phyloP scores from a whole-genome alignment of 2,797 vertebrate genomes.

The Hoplostethus atlanticus region DNA sequence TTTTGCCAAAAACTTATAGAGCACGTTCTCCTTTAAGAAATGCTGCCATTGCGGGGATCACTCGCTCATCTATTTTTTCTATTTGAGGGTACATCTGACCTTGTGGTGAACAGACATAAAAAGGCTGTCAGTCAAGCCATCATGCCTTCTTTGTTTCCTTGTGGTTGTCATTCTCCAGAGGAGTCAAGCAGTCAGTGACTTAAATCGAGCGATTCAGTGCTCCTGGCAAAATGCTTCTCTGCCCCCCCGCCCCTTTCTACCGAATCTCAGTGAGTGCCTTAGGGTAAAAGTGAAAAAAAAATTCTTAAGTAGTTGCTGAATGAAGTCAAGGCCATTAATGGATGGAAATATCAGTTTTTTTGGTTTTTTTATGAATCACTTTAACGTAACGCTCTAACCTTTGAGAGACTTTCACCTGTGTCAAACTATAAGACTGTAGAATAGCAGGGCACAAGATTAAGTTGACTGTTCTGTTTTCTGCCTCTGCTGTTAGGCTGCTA shows the following conservation, averaged over 20 bases:
- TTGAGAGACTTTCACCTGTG: conserved; percentile 37
- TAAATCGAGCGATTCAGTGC: conserved; percentile 66
- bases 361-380: conserved; percentile 29
- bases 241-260: conserved; percentile 53
- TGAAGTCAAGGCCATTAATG: conserved; percentile 55
- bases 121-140: conserved; percentile 78
- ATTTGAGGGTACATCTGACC: conserved; percentile 72
- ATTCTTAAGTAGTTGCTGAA: conserved; percentile 50
- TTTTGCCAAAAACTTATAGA: conserved; percentile 51
- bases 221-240: conserved; percentile 71
- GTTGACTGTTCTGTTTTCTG: neutral
- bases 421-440: conserved; percentile 25
- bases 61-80: conserved; percentile 50
- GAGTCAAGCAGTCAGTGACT: conserved; percentile 66
- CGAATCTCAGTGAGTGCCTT: conserved; percentile 61
- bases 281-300: conserved; percentile 66
- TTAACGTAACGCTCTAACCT: conserved; percentile 46
- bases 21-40: conserved; percentile 57
- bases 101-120: conserved; percentile 73
- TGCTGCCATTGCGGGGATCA: conserved; percentile 43
- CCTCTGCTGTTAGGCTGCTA: neutral
- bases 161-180: conserved; percentile 73
- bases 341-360: conserved; percentile 46
- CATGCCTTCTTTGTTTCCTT: conserved; percentile 68
- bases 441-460: conserved; percentile 8